Conservation (phyloP, 2,113 vertebrate species). For the Donacobius atricapilla region DNA sequence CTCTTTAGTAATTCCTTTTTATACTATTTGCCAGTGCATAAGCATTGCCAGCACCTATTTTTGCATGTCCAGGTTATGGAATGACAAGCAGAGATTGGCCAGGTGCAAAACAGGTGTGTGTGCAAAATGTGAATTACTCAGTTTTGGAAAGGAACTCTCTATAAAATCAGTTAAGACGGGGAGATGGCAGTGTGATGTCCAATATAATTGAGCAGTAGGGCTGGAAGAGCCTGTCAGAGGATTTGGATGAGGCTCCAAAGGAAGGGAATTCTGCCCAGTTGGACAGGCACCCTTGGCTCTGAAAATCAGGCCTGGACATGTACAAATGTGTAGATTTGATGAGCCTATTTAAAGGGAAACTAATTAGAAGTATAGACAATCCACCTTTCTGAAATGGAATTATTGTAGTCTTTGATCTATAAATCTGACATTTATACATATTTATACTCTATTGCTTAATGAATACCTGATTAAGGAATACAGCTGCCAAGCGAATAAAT, state of each 20-base stretch:
- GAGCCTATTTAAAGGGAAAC: slow-evolving; percentile 16
- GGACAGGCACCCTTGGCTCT: background rate
- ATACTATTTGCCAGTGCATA: background rate
- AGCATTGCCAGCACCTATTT: background rate
- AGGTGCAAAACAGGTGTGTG: background rate
- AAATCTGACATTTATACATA: slow-evolving; percentile 72
- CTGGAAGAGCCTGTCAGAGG: background rate
- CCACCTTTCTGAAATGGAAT: slow-evolving; percentile 57
- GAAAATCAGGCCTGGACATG: background rate
- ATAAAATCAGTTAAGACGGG: background rate
- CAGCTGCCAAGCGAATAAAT: slow-evolving; percentile 75
- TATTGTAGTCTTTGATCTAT: slow-evolving; percentile 60
- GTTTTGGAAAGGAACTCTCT: background rate
- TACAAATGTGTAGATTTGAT: background rate
- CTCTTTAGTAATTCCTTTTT: background rate
- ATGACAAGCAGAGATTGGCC: background rate
- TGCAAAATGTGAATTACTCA: background rate
- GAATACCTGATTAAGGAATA: slow-evolving; percentile 74
- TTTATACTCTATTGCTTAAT: slow-evolving; percentile 70
- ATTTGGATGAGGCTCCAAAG: background rate
- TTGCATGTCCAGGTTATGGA: background rate
- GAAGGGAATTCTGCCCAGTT: background rate
- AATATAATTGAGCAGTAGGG: background rate
- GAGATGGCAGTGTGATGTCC: background rate
- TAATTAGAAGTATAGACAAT: slow-evolving; percentile 46